These are phyloP conservation scores for Heliornis fulica DNA, from an alignment of 2,113 vertebrate species.

Conservation along the genomic window DNA sequence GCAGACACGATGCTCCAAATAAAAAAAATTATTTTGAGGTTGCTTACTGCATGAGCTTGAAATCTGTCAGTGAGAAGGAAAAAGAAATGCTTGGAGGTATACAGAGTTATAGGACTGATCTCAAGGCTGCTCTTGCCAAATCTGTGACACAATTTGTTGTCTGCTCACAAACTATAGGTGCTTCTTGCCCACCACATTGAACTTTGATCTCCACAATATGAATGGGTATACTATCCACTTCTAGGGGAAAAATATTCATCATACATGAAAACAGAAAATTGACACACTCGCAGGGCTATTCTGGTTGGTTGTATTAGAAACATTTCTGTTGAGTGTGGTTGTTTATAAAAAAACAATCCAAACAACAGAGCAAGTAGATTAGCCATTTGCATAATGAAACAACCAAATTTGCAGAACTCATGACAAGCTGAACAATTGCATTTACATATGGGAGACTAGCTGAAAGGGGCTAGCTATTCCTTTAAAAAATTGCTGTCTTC, in stretches of 20 bases:
- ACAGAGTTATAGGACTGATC: background rate
- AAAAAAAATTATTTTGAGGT: slow-evolving; percentile 67
- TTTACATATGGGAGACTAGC: background rate
- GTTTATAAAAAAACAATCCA: background rate
- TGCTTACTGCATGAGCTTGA: slow-evolving; percentile 71
- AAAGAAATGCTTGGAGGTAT: background rate
- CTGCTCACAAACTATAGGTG: accelerated
- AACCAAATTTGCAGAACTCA: background rate
- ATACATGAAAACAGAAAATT: background rate
- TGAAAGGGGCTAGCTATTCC: background rate
- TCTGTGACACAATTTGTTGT: background rate
- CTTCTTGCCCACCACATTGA: background rate
- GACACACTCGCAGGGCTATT: background rate
- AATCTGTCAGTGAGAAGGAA: slow-evolving; percentile 65
- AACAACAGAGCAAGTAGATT: background rate
- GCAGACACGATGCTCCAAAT: slow-evolving; percentile 72
- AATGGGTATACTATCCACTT: background rate
- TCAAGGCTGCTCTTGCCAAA: background rate
- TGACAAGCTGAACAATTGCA: background rate
- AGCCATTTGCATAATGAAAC: background rate
- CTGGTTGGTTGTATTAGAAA: background rate
- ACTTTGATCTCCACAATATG: background rate
- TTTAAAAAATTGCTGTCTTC: background rate
- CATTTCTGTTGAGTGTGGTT: background rate
- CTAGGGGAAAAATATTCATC: background rate